Evolutionary conservation across 1,140 invertebrate species (phyloP).

Genomic region (Littorina saxatilis): DNA sequence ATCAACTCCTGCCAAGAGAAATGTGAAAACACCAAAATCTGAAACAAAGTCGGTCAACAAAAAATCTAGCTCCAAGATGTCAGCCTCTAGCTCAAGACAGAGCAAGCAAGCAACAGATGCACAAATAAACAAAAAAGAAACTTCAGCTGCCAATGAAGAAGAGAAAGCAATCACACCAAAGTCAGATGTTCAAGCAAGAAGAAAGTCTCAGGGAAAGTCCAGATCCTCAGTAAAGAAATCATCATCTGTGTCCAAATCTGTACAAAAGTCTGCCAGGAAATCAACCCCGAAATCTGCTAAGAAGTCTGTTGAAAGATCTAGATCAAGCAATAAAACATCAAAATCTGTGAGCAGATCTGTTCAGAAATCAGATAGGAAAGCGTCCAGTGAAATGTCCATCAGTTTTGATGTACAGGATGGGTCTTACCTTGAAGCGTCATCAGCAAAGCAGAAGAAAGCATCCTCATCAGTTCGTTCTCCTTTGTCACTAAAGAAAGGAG

Average conservation of each 20-base stretch:
- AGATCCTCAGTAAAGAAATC: too few species aligned
- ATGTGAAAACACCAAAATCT: too few species aligned
- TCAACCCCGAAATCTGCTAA: not conserved
- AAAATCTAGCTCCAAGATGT: not conserved
- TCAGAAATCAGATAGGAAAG: not conserved
- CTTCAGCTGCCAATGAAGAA: not conserved
- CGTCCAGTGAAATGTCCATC: not conserved
- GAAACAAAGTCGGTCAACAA: too few species aligned
- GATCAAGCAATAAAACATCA: not conserved
- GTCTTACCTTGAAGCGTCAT: not conserved
- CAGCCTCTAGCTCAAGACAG: not conserved
- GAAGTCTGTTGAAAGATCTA: not conserved
- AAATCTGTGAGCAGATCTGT: not conserved
- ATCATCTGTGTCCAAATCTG: not conserved
- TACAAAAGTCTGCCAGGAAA: not conserved
- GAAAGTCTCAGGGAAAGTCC: not conserved
- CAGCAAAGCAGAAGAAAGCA: not conserved
- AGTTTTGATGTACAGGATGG: slow-evolving; percentile 5
- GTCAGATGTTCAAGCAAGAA: too few species aligned
- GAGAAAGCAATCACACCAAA: not conserved
- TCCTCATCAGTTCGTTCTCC: not conserved
- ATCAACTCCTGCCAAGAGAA: too few species aligned
- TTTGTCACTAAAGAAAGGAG: not conserved
- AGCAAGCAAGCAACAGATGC: too few species aligned
- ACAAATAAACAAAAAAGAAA: too few species aligned